phyloP scores from a whole-genome alignment of 23 tunicate species.

The Halocynthia roretzi region DNA sequence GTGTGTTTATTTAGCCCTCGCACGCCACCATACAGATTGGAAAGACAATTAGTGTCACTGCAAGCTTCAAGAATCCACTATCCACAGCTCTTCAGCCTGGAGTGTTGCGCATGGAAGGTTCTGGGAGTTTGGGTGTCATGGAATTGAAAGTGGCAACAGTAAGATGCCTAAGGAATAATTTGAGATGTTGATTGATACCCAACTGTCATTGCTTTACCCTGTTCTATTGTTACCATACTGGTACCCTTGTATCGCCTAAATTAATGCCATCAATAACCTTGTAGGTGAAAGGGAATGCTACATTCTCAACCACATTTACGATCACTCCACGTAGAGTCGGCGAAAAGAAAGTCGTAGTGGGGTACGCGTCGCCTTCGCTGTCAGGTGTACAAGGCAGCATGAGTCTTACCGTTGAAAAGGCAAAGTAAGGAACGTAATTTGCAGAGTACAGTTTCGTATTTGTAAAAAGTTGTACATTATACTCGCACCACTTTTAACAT shows the following conservation, averaged over 20 bases:
- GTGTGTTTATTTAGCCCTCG: too few relatives aligned
- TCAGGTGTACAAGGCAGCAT: constrained; percentile 46
- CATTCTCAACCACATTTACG: constrained; percentile 28
- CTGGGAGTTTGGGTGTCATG: constrained; percentile 58
- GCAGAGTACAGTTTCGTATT: not conserved
- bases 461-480: not conserved
- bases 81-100: constrained; percentile 48
- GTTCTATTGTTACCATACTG: too few relatives aligned
- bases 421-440: not conserved
- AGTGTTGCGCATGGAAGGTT: constrained; percentile 70
- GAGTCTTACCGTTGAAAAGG: constrained; percentile 26
- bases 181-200: too few relatives aligned
- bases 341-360: constrained; percentile 36
- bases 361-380: constrained; percentile 55
- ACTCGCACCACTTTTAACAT: too few relatives aligned
- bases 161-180: too few relatives aligned
- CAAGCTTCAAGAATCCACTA: constrained; percentile 77
- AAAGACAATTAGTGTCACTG: constrained; percentile 24
- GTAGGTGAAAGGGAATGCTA: constrained; percentile 55
- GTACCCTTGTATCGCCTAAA: too few relatives aligned
- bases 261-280: not conserved
- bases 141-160: constrained; percentile 33
- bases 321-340: constrained; percentile 50
- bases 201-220: too few relatives aligned
- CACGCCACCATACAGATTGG: too few relatives aligned